Base-by-base conservation (phyloP, 2,113 vertebrate species). In the Ophthalmolycus amberensis region DNA sequence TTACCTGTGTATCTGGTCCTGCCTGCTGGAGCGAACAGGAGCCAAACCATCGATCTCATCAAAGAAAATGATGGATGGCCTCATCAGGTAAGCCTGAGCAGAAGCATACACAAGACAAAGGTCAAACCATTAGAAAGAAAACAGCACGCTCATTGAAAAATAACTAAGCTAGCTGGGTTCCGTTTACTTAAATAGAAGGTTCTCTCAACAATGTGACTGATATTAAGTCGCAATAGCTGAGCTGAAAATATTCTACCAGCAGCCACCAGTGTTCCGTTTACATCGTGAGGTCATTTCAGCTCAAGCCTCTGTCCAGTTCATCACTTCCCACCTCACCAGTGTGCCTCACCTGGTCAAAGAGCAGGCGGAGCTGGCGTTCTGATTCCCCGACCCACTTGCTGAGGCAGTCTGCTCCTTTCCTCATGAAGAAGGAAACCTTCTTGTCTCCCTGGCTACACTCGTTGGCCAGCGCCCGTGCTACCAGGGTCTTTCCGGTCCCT, bases 351-450 rank as follows among this genome's bases (percentile, higher is more conserved):
- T 99, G 98, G 92, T 99, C 98, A 93, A 99, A 99, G 85, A 99
- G 97, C 78, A 99, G 96, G 87, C 98, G 96, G 84, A 99, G 96
- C 90, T 99, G 98, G 60, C 98, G 95, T 94, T 99, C 98, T 18
- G 98, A 99, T 94, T 99, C 98, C 42, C 98, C 98, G 60, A 99
- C 98, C 98, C 98, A 99, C 90, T 99, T 99, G 96, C 98, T 99
- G 91, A 99, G 96, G 94, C 98, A 99, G 94, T 99, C 98, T 2
- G 98, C 98, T 93, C 98, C 98, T 95, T 99, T 99, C 90, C 98
- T 96, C 98, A 99, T 99, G 90, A 99, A 99, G 93, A 99, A 99
- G 70, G 98, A 97, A 89, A 99, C 97, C 73, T 99, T 99, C 91
- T 95, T 96, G 88, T 99, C 97, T 80, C 98, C 98, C 90, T 98